Base-by-base conservation (phyloP, 2,113 vertebrate species). In the Oreochromis tanganicae region DNA sequence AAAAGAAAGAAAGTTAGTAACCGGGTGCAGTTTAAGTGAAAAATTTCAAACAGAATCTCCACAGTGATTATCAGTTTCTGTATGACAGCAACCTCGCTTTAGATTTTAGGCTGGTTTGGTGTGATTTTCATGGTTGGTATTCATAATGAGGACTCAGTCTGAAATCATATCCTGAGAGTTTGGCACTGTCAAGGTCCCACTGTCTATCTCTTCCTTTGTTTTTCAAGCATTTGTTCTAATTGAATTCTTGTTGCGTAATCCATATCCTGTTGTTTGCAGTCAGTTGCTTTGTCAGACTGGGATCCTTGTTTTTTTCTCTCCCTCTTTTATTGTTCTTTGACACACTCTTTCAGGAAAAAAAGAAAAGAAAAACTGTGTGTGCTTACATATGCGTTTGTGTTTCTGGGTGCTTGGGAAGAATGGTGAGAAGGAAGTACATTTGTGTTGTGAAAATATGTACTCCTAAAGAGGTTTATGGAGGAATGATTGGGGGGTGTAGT, bases 231-330 rank as follows among this genome's bases (percentile, higher is more conserved):
- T 95, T 95, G 89, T 95, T 95, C 93, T 89, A 95, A 95, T 91
- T 90, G 84, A 95, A 96, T 96, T 96, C 91, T 95, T 95, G 92
- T 95, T 96, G 93, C 95, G 94, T 96, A 96, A 96, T 96, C 95
- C 95, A 95, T 93, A 96, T 96, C 96, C 96, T 96, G 95, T 96
- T 96, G 89, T 96, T 95, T 93, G 93, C 91, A 92, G 88, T 94
- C 34, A 7, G 89, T 90, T 92, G 89, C 91, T 88, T 93, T 93
- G 94, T 94, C 89, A 92, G 93, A 90, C 85, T 84, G 54, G 88
- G 85, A 55, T 71, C 54, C 81, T 88, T 93, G 93, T 95, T 96
- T 93, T 87, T 96, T 93, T 87, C 86, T 94, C 92, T 94, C 52
- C 88, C 75, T 54, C 85, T 93, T 95, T 94, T 95, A 95, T 96